Evolutionary conservation across 1,140 invertebrate species (phyloP), one percentile per base, ranked within the genome.

Genomic region (Orchesella cincta): DNA sequence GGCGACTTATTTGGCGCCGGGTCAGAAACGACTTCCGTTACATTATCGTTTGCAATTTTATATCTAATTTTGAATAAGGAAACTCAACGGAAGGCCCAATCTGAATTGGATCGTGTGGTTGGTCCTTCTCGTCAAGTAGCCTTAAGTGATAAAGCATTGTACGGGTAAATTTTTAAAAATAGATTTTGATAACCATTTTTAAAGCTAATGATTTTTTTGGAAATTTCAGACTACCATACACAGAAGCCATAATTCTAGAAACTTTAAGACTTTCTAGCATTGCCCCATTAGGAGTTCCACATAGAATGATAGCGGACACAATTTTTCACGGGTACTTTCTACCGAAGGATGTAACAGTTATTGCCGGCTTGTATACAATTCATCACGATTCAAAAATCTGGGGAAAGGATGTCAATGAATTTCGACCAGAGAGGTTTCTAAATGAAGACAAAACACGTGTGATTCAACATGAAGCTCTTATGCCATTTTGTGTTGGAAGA

Each of bases 341-440:
- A n/a, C n/a, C n/a, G n/a, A n/a, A n/a, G n/a, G n/a, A n/a, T n/a
- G n/a, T n/a, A n/a, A 80, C 84, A 0, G 79, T 87, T 14, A 78
- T 86, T 0, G 83, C 84, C 14, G 87, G 87, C 76, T 71, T 86
- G 26, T 87, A 83, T 67, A 83, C 82, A 1, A 85, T 86, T 83
- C 84, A 84, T 77, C 84, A 84, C 34, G 84, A 88, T 80, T 80
- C 84, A 0, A 78, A 80, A 14, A 75, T 85, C n/a, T 88, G 86
- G 79, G 83, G 84, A 1, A 14, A 73, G 8, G 81, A 87, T 5
- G 86, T 87, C 1, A 80, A 85, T 23, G 76, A 74, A 23, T 88
- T 86, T 77, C 78, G 82, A 29, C 87, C 87, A 1, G 85, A 87
- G 62, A 83, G 87, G 75, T 88, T 87, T 84, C 74, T 88, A 8